Percentiles rank a stretch among this genome's conserved stretches.
phyloP scores from a whole-genome alignment of 2,797 vertebrate genomes.

The Peromyscus aztecus region DNA sequence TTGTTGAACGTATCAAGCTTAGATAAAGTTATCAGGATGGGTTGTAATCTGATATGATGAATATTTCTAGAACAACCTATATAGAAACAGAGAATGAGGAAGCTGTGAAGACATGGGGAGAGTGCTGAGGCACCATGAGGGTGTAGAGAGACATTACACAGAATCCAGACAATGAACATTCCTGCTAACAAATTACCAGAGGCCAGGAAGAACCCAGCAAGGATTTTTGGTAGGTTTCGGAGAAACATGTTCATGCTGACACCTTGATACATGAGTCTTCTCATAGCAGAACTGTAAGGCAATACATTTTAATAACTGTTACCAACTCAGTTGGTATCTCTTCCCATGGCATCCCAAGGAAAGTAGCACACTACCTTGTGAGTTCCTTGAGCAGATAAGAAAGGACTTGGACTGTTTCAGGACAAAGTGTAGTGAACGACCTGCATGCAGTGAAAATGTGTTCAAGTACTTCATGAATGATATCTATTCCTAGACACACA shows the following conservation, averaged over 20 bases:
- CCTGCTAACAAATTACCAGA: not conserved
- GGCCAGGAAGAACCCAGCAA: not conserved
- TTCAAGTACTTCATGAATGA: not conserved
- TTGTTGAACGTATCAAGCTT: not conserved
- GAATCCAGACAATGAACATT: not conserved
- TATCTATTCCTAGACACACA: not conserved
- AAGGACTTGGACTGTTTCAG: not conserved
- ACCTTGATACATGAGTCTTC: not conserved
- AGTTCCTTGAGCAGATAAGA: not conserved
- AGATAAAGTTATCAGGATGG: not conserved
- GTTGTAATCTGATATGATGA: not conserved
- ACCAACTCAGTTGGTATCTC: not conserved
- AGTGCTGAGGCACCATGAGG: fast-evolving
- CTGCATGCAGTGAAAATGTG: not conserved
- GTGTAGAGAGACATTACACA: not conserved
- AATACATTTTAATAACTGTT: not conserved
- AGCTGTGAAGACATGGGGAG: fast-evolving
- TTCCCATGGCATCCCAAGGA: not conserved
- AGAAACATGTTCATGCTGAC: not conserved
- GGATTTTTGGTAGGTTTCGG: not conserved
- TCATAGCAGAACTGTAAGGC: not conserved
- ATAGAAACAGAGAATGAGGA: not conserved
- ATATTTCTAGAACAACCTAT: not conserved
- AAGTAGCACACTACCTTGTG: not conserved
- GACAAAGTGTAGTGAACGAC: not conserved